phyloP scores from a whole-genome alignment of 2,888 invertebrate genomes.

The Limenitis camilla region DNA sequence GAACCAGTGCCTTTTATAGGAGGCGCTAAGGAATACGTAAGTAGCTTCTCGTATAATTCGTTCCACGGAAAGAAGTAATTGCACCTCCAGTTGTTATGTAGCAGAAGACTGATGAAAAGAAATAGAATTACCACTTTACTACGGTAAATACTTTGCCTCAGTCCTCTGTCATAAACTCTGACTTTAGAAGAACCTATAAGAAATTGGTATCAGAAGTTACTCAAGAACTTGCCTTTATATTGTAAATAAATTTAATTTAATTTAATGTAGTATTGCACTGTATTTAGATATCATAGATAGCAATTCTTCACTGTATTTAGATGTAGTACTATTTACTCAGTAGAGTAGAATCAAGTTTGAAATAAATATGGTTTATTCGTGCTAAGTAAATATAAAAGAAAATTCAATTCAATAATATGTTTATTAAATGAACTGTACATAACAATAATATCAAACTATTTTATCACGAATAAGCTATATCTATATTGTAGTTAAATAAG shows the following conservation, averaged over 20 bases:
- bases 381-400: neutral
- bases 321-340: slow-evolving; percentile 1
- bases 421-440: too few relatives aligned
- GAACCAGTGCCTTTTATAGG: slow-evolving; percentile 75
- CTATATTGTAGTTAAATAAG: neutral
- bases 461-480: too few relatives aligned
- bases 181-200: neutral
- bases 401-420: too few relatives aligned
- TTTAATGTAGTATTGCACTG: neutral
- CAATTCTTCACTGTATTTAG: neutral
- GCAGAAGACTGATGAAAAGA: slow-evolving; percentile 16
- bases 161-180: neutral
- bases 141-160: neutral
- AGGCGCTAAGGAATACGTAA: slow-evolving; percentile 77
- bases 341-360: slow-evolving; percentile 32
- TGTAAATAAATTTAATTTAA: slow-evolving; percentile 17
- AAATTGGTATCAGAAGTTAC: neutral
- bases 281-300: neutral
- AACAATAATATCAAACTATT: too few relatives aligned
- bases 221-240: slow-evolving; percentile 20
- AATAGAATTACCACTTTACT: neutral
- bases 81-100: slow-evolving; percentile 34
- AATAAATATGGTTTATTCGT: neutral
- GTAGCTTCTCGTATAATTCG: slow-evolving; percentile 75
- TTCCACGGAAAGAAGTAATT: slow-evolving; percentile 65